Percentiles rank a stretch among this genome's conserved stretches.
Conservation (phyloP, 2,113 vertebrate species). For the Coracopsis vasa region DNA sequence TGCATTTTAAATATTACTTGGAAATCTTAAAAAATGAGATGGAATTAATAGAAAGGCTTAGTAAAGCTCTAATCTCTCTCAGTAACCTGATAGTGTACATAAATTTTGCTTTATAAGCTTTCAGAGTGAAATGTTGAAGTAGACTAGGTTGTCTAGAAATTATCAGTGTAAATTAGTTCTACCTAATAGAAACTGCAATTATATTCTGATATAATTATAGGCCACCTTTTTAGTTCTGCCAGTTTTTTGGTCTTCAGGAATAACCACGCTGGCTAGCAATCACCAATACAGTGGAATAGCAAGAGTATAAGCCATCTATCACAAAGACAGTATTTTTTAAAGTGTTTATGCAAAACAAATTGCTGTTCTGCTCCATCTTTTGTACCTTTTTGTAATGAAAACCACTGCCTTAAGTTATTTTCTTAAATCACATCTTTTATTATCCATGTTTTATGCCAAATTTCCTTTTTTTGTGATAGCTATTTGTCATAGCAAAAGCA, state of each 20-base stretch:
- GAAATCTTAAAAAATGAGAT: neutral
- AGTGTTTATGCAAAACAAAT: conserved; percentile 41
- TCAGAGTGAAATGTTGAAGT: neutral
- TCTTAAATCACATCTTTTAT: conserved; percentile 31
- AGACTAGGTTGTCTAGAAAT: neutral
- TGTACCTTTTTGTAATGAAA: conserved; percentile 45
- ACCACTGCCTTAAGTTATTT: conserved; percentile 32
- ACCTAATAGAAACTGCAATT: neutral
- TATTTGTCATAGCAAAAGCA: conserved; percentile 51
- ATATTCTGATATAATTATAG: neutral
- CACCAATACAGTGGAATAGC: neutral
- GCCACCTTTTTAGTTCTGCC: neutral
- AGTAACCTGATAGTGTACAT: neutral
- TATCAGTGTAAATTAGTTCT: neutral
- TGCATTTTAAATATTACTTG: neutral
- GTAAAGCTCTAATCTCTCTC: neutral
- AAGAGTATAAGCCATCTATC: neutral
- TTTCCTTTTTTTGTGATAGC: conserved; percentile 25
- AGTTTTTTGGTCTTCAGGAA: neutral
- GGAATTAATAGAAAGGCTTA: neutral
- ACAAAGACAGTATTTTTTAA: neutral
- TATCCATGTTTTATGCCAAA: neutral
- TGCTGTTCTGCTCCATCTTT: conserved; percentile 1
- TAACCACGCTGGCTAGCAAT: neutral
- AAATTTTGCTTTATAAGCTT: neutral